Conservation (phyloP, 2,113 vertebrate species). For the Glareola pratincola region DNA sequence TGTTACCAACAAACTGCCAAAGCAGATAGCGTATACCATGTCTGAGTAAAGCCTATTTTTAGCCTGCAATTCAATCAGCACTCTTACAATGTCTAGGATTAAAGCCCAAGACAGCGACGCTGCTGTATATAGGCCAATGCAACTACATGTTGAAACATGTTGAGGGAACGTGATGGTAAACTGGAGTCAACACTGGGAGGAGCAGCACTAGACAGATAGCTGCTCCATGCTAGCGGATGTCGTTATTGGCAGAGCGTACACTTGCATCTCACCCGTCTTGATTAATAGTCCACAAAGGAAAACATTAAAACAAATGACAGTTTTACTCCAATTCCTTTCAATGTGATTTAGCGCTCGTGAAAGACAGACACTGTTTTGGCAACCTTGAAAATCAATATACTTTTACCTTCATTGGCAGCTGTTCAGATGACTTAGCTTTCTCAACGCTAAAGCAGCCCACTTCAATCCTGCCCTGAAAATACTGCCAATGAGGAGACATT, state of each 20-base stretch:
- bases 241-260: fast-evolving
- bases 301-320: not conserved
- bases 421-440: not conserved
- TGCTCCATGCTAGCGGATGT: fast-evolving
- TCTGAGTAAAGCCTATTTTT: slow-evolving; percentile 41
- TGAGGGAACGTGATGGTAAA: not conserved
- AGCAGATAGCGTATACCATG: not conserved
- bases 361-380: not conserved
- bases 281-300: not conserved
- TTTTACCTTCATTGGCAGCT: not conserved
- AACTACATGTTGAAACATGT: not conserved
- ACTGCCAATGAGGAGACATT: not conserved
- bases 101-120: not conserved
- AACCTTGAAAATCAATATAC: not conserved
- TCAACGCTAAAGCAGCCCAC: not conserved
- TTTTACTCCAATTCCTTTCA: not conserved
- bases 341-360: not conserved
- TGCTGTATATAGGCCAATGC: not conserved
- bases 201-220: not conserved
- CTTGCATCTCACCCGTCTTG: fast-evolving
- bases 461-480: not conserved
- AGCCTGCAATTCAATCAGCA: slow-evolving; percentile 2
- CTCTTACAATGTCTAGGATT: slow-evolving; percentile 25
- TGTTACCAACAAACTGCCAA: slow-evolving; percentile 2
- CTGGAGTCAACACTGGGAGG: not conserved